Base-by-base conservation (phyloP, 53 echinoderm and acorn worm species). In the Mesocentrotus franciscanus region DNA sequence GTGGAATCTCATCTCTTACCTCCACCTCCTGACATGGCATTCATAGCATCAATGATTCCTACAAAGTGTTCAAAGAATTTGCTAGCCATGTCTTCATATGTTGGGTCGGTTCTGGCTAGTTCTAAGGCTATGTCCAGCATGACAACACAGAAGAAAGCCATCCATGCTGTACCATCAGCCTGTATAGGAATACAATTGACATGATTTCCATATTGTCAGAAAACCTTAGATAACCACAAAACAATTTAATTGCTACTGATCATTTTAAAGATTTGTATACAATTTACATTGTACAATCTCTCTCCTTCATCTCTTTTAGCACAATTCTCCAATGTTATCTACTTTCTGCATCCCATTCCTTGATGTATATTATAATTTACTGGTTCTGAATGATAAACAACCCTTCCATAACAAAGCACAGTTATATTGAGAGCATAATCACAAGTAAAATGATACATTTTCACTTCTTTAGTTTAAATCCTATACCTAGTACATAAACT, bases 31-130 rank as follows among this genome's bases (percentile, higher is more conserved):
- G 97, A 97, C 95, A 99, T 96, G 60, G 96, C 90, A 49, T 99
- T 99, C 99, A 99, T 99, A 39, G 99, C 99, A 95, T 99, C 99
- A 10, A 99, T 96, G 95, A 99, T 99, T 9, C 97, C 94, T 33
- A 99, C 97, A 97, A 99, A 99, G 66, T 99, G 99, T 92, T 99
- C 99, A 99, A 99, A 99, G 98, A 99, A 99, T 95, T 99, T 99
- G 97, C 99, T 99, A 96, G 99, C 99, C 99, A 99, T 99, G 96
- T 99, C 99, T 61, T 99, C 99, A 57, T 99, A 99, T 34, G 97
- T 97, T 33, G 97, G 97, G 90, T 99, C 99, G 24, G 93, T 95
- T 14, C 96, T 30, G 15, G 99, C 99, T 42, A 99, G 92, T 68
- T 99, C 99, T 62, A 99, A 57, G 16, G 99, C 98, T 60, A 99